phyloP scores from a whole-genome alignment of 2,888 invertebrate species.

The Dryomyza anilis region DNA sequence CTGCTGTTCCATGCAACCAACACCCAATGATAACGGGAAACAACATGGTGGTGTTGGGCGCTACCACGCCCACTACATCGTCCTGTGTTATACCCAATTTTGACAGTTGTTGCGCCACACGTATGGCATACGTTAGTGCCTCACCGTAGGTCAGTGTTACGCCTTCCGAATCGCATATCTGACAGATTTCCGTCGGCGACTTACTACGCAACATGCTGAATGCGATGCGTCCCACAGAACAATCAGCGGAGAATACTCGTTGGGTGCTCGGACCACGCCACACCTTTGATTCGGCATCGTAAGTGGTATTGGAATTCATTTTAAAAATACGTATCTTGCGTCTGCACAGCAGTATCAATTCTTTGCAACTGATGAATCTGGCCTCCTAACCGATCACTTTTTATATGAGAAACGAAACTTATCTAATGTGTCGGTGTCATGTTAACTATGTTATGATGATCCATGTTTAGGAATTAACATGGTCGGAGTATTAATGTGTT shows the following conservation, averaged over 20 bases:
- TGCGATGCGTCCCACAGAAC: conserved; percentile 17
- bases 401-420: too few relatives aligned
- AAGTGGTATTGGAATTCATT: conserved; percentile 13
- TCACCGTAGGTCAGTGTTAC: conserved; percentile 34
- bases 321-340: too few relatives aligned
- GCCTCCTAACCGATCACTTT: too few relatives aligned
- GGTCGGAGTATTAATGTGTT: too few relatives aligned
- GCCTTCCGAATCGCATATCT: conserved; percentile 40
- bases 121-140: conserved; percentile 33
- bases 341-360: too few relatives aligned
- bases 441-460: too few relatives aligned
- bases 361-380: too few relatives aligned
- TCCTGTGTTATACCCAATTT: conserved; percentile 36
- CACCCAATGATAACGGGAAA: conserved; percentile 36
- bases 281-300: conserved; percentile 13
- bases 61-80: conserved; percentile 41
- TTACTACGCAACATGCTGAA: conserved; percentile 18
- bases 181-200: conserved; percentile 5
- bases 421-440: too few relatives aligned
- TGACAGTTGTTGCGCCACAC: conserved; percentile 33
- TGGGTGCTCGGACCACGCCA: conserved; percentile 11
- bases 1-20: conserved; percentile 34
- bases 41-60: conserved; percentile 37
- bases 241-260: not conserved
- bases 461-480: too few relatives aligned